These are phyloP conservation scores for Plectropomus leopardus DNA, from an alignment of 2,113 vertebrate genomes.

Conservation along the genomic window DNA sequence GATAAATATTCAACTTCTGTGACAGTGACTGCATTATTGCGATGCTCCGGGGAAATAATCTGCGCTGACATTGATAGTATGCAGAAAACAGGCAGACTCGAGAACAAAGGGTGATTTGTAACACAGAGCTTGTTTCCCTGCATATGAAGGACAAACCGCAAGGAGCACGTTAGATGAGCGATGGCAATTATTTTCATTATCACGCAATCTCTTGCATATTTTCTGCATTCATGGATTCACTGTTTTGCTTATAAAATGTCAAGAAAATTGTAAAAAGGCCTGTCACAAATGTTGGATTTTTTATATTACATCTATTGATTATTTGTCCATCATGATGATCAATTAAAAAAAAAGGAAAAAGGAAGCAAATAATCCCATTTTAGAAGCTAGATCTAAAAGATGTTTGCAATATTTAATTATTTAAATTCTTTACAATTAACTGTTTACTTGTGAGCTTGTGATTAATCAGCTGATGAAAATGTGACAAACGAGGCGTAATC, in stretches of 20 bases:
- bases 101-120: conserved; percentile 23
- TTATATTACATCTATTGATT: background rate
- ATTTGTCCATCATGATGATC: background rate
- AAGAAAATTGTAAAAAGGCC: background rate
- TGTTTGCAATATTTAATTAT: background rate
- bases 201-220: background rate
- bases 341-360: too few relatives aligned
- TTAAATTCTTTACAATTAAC: too few relatives aligned
- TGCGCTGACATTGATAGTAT: conserved; percentile 16
- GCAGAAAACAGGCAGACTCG: background rate
- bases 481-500: too few relatives aligned
- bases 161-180: background rate
- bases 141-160: background rate
- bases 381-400: background rate
- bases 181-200: too few relatives aligned
- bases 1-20: conserved; percentile 14
- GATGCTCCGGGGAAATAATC: conserved; percentile 26
- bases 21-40: conserved; percentile 24
- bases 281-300: background rate
- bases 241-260: background rate
- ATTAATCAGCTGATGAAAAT: too few relatives aligned
- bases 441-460: too few relatives aligned
- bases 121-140: conserved; percentile 29
- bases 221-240: background rate
- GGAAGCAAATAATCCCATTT: background rate